These are phyloP conservation scores for Ericerus pela DNA, from an alignment of 1,140 invertebrate genomes.

Conservation along the genomic window DNA sequence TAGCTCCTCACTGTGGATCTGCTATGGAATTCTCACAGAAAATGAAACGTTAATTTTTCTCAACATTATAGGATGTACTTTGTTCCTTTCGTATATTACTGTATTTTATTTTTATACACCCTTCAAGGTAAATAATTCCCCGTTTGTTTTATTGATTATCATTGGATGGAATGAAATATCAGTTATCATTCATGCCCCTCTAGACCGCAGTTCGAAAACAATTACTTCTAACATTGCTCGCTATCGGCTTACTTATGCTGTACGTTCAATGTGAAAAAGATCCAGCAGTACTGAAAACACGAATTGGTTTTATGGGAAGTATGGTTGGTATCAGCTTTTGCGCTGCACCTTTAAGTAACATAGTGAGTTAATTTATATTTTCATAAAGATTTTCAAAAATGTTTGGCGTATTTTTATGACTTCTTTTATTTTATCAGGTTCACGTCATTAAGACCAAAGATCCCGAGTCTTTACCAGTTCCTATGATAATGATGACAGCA, in stretches of 20 bases:
- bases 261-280: neutral
- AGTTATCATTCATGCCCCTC: neutral
- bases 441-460: conserved; percentile 5
- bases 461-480: conserved; percentile 2
- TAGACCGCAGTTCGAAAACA: neutral
- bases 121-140: neutral
- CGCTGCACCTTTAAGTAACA: neutral
- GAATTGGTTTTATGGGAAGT: neutral
- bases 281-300: neutral
- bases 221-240: neutral
- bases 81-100: neutral
- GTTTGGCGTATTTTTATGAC: too few species aligned
- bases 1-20: neutral
- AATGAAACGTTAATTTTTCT: neutral
- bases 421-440: neutral
- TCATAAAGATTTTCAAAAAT: too few species aligned
- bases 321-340: conserved; percentile 3
- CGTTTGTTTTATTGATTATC: neutral
- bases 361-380: neutral
- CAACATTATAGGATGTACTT: neutral
- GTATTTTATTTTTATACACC: conserved; percentile 5
- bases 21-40: neutral
- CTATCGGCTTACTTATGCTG: neutral
- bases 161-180: neutral
- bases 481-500: conserved; percentile 8